Base-by-base conservation (phyloP, 2,888 invertebrate genomes). In the Bombyx huttoni region DNA sequence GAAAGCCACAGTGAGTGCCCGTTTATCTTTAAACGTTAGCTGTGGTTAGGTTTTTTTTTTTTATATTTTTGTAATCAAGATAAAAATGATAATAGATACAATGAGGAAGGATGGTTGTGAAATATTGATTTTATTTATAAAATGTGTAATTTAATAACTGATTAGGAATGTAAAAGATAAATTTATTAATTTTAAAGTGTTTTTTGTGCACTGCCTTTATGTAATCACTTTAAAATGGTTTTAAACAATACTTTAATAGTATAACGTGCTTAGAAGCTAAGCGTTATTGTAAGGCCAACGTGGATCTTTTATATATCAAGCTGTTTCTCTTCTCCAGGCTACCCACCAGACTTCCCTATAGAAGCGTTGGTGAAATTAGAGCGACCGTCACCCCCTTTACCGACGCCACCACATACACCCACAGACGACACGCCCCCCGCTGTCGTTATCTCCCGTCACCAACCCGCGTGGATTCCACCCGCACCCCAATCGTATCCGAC, bases 401-500 rank as follows among this genome's bases (percentile, higher is more conserved):
- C 93, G 60, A 94, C 94, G 60, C 93, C 94, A 48, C 94, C 94
- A 12, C 92, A 92, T 62, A 93, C 93, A 63, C 93, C 94, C 68
- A 93, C 93, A 51, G 93, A 86, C 84, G 82, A 88, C 73, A 85
- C 88, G 70, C 86, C 85, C 65, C 84, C 87, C 53, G 86, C 89
- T 46, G 81, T 89, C 56, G 78, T 89, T 48, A 72, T 84, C 58
- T 82, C 84, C 47, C 73, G 88, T 50, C 82, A 79, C 61, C 80
- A 83, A 56, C 75, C 81, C 48, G 67, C 73, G 58, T 81, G 84
- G 82, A 73, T 74, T 51, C 73, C 81, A 57, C 72, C 76, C 54
- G 58, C 68, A 59, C 71, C 75, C 58, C 78, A 78, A 61, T 67
- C 75, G 51, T 86, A 87, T 67, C 65, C 82, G 55, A 67, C 73